These are phyloP conservation scores for Philonicus albiceps DNA, from an alignment of 2,888 invertebrate species.

Conservation along the genomic window DNA sequence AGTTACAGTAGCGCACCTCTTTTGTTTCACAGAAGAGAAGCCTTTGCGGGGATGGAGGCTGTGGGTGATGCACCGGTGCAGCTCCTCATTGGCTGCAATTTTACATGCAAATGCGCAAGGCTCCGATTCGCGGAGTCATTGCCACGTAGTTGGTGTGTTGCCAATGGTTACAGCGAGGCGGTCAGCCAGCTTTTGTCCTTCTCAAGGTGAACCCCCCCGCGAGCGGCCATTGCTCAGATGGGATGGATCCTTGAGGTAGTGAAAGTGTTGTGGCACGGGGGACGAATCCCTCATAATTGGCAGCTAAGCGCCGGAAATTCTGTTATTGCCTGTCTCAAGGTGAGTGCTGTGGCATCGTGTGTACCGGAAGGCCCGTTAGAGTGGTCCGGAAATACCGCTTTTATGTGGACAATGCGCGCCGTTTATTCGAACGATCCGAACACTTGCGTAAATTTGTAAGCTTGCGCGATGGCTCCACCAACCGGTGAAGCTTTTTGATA, in stretches of 20 bases:
- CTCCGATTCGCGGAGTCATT: not conserved
- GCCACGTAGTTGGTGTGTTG: not conserved
- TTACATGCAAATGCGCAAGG: constrained; percentile 3
- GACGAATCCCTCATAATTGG: not conserved
- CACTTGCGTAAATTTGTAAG: constrained; percentile 25
- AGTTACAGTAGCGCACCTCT: not conserved
- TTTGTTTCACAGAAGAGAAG: not conserved
- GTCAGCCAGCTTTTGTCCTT: not conserved
- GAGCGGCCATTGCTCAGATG: not conserved
- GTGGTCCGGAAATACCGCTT: not conserved
- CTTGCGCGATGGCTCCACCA: not conserved
- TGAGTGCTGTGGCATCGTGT: not conserved
- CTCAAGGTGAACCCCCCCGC: not conserved
- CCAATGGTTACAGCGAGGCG: not conserved
- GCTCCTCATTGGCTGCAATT: constrained; percentile 1
- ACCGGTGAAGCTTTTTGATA: not conserved
- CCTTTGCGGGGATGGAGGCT: not conserved
- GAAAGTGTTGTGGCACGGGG: not conserved
- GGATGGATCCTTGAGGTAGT: not conserved
- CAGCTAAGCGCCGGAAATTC: not conserved
- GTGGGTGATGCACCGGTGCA: not conserved
- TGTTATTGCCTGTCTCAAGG: not conserved
- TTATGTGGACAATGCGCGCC: not conserved
- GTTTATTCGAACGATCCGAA: not conserved
- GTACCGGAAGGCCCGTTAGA: not conserved